Base-by-base conservation (phyloP, 2,113 vertebrate species). In the Nothocercus nigrocapillus region DNA sequence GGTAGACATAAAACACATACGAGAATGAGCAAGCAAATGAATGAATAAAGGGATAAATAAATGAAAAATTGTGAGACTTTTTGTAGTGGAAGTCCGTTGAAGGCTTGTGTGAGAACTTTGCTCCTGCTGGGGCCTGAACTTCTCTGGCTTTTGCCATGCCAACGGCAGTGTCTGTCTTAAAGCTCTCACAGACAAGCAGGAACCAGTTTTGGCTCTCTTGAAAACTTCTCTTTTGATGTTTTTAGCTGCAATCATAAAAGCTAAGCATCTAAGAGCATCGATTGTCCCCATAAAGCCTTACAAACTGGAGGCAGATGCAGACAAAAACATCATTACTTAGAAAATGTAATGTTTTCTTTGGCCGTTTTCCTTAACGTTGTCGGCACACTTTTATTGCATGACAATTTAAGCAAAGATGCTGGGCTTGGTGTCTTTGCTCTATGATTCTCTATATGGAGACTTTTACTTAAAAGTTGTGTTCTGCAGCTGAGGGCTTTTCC, bases 51-150 rank as follows among this genome's bases (percentile, higher is more conserved):
- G 18, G 20, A 51, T 56, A 7, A 68, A 20, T 34, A 83, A 51
- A 67, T 85, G 40, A 63, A 56, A 81, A 84, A 14, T 25, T n/a
- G 22, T 4, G 28, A 13, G 19, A 54, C 16, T 5, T 7, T 51
- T n/a, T 54, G 11, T 56, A 38, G 36, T 1, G 2, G 17, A 64
- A 12, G 3, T 61, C 12, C 68, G 0, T 47, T 74, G 30, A 70
- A 53, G 6, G 69, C 28, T 10, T 34, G 13, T 25, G 16, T 58
- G 17, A 32, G 54, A 18, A 58, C 19, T 45, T 45, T 79, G 51
- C 30, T 74, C 4, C 6, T 75, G 14, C 62, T 61, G 22, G 28
- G 25, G 19, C 67, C 70, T 47, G 83, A 4, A 42, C 28, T 30
- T 89, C 84, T 34, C 40, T 79, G 28, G 11, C 15, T 54, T 61